These are phyloP conservation scores for Leuciscus idus DNA, from an alignment of 2,113 vertebrate genomes.

Conservation along the genomic window DNA sequence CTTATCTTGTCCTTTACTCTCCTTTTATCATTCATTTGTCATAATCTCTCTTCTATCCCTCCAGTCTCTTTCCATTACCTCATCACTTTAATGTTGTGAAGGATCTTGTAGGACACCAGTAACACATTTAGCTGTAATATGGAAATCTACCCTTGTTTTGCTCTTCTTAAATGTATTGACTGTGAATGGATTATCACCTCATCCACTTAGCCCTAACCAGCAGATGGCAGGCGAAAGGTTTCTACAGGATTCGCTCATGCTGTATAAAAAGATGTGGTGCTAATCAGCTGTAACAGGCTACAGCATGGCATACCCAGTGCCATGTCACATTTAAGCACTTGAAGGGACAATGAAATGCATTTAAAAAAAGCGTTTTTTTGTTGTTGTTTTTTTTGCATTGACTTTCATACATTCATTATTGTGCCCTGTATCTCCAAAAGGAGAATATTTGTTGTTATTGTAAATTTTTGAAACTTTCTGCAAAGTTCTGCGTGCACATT, in stretches of 20 bases:
- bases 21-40: neutral
- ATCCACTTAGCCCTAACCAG: slow-evolving; percentile 53
- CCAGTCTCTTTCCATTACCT: neutral
- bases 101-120: slow-evolving; percentile 23
- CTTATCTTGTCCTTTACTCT: neutral
- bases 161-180: slow-evolving; percentile 27
- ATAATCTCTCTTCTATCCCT: neutral
- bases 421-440: neutral
- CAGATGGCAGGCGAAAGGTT: slow-evolving; percentile 51
- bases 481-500: neutral
- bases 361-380: neutral
- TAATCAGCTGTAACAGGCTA: slow-evolving; percentile 45
- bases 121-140: slow-evolving; percentile 37
- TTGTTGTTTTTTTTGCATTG: neutral
- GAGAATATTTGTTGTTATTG: neutral
- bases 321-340: neutral
- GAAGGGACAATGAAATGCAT: neutral
- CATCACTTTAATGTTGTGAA: slow-evolving; percentile 33
- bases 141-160: slow-evolving; percentile 38
- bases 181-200: slow-evolving; percentile 49
- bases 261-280: slow-evolving; percentile 24
- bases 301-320: neutral
- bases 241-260: slow-evolving; percentile 37
- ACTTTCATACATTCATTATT: neutral
- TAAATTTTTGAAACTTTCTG: neutral